phyloP scores from a whole-genome alignment of 2,113 vertebrate species.

The Trichomycterus rosablanca region DNA sequence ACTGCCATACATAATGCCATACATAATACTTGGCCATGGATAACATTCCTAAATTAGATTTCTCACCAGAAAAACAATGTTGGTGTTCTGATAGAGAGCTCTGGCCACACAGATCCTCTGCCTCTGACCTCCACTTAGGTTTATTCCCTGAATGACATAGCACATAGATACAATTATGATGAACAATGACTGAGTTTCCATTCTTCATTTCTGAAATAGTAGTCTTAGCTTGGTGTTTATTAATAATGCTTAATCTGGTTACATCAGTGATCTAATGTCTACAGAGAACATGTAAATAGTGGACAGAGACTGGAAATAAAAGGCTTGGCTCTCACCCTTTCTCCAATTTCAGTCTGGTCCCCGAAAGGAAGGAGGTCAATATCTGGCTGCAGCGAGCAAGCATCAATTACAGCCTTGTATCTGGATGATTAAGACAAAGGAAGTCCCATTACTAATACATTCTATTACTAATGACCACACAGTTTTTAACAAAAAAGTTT shows the following conservation, averaged over 20 bases:
- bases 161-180: conserved; percentile 7
- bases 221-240: conserved; percentile 11
- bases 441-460: background rate
- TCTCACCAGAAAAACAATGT: conserved; percentile 94
- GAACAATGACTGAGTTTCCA: background rate
- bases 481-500: no score
- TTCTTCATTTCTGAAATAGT: conserved; percentile 12
- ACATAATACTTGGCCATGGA: no score
- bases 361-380: conserved; percentile 94
- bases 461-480: no score
- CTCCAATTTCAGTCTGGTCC: conserved; percentile 98
- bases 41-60: no score
- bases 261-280: no score
- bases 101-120: conserved; percentile 95
- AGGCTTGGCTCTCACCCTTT: conserved; percentile 81
- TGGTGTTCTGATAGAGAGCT: conserved; percentile 97
- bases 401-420: conserved; percentile 94
- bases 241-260: conserved; percentile 25
- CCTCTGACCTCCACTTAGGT: conserved; percentile 92
- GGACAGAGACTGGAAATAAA: no score
- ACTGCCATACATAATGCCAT: no score
- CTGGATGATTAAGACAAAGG: conserved; percentile 56
- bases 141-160: conserved; percentile 80
- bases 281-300: no score
- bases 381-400: conserved; percentile 96